A percentile compares a stretch with the other conserved stretches of the same genome.
Evolutionary conservation across 2,888 invertebrate species (phyloP).

Genomic region (Apocheima hispidaria): DNA sequence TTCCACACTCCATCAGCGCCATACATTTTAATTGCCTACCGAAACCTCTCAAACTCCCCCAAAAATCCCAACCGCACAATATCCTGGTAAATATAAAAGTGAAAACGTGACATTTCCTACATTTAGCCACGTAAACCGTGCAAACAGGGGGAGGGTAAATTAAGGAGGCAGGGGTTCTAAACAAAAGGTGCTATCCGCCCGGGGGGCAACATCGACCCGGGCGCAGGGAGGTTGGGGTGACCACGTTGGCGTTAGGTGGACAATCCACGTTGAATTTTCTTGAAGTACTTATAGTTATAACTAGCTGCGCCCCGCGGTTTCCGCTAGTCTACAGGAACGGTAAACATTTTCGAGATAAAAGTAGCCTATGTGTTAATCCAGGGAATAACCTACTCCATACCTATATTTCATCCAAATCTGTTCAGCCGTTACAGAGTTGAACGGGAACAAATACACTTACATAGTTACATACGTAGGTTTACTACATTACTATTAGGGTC

Average conservation of each 20-base stretch:
- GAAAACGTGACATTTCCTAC: conserved; percentile 83
- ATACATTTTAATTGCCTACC: conserved; percentile 31
- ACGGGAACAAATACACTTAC: too few relatives aligned
- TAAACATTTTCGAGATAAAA: too few relatives aligned
- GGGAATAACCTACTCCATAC: too few relatives aligned
- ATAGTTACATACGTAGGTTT: too few relatives aligned
- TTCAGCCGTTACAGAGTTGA: too few relatives aligned
- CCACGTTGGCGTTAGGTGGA: conserved; percentile 42
- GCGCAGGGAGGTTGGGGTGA: conserved; percentile 60
- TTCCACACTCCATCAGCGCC: conserved; percentile 7
- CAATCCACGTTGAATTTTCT: conserved; percentile 8
- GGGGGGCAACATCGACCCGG: conserved; percentile 71
- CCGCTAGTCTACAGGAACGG: too few relatives aligned
- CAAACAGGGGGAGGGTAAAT: conserved; percentile 81
- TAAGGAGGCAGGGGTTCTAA: conserved; percentile 77
- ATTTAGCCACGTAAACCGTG: conserved; percentile 84
- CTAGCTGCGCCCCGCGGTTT: too few relatives aligned
- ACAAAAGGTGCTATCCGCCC: conserved; percentile 83
- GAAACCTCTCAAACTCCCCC: conserved; percentile 18
- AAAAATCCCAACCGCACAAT: conserved; percentile 33
- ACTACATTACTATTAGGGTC: too few relatives aligned
- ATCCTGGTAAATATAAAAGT: conserved; percentile 67
- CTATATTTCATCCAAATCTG: too few relatives aligned
- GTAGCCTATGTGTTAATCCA: too few relatives aligned
- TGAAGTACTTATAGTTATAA: neutral